Evolutionary conservation across 2,113 vertebrate species (phyloP), one percentile per base, ranked within the genome.

Genomic region (Xenopus laevis): DNA sequence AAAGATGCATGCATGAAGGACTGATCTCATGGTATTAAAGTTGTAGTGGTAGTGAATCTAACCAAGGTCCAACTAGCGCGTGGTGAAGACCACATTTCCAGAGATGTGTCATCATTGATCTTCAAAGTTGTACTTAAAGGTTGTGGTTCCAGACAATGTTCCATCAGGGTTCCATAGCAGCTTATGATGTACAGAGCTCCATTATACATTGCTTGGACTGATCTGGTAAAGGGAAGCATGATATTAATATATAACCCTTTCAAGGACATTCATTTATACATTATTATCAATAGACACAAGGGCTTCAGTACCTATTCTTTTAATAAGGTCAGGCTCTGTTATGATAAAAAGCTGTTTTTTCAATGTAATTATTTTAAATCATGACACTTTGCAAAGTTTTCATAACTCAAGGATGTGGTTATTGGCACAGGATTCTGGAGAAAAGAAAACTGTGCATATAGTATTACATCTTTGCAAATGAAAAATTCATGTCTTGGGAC

Each of bases 141-240:
- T 3, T 95, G 92, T 0, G 96, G 97, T 68, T 99, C 97, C 82
- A 99, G 81, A 0, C 94, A 90, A 3, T 99, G 97, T 60, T 99
- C 97, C 82, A 99, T 94, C 80, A 99, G 84, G 83, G 92, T 98
- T 0, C 96, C 97, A 0, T 98, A 97, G 82, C 96, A 99, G 78
- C 97, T 98, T 82, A 97, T 86, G 68, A 99, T 95, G 75, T 97
- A 98, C 61, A 99, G 72, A 0, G 96, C 96, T 27, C 1, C 21
- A 98, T 93, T 2, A 98, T 89, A 0, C 94, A 95, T 84, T 98
- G 96, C 52, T 95, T 93, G 11, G 94, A 94, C 74, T 98, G 96
- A 86, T 99, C 97, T 99, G 82, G 1, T 72, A 66, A 52, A 47
- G n/a, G 40, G 17, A 55, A 55, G 15, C 16, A 9, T 55, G 17